A percentile compares a stretch with the other conserved stretches of the same genome.
These are phyloP conservation scores for Empidonax alnorum DNA, from an alignment of 2,113 vertebrate species.

Conservation along the genomic window DNA sequence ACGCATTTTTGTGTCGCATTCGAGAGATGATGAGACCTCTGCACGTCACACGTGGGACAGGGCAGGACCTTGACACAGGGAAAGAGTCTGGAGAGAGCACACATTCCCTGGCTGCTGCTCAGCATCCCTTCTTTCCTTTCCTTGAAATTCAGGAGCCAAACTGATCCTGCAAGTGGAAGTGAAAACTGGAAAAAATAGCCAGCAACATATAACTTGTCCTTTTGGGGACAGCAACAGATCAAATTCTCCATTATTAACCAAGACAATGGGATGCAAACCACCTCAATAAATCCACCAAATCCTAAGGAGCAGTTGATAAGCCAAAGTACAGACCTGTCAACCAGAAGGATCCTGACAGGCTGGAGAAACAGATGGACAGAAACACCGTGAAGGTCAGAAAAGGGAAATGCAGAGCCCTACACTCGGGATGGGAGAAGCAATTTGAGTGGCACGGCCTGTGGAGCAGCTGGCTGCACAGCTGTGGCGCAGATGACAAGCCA, in stretches of 20 bases:
- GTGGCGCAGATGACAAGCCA: not conserved
- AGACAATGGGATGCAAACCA: not conserved
- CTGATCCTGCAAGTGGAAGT: not conserved
- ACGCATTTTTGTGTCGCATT: not conserved
- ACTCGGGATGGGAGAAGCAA: not conserved
- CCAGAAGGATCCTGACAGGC: not conserved
- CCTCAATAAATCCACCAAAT: not conserved
- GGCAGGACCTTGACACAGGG: not conserved
- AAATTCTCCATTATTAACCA: not conserved
- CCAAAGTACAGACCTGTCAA: not conserved
- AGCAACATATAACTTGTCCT: not conserved
- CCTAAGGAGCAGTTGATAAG: not conserved
- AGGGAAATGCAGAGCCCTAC: not conserved
- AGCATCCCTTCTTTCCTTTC: not conserved
- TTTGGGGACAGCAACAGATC: not conserved
- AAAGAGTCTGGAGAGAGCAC: not conserved
- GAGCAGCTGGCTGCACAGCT: not conserved
- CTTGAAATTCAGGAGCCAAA: not conserved
- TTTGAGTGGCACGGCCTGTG: not conserved
- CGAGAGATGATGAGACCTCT: not conserved
- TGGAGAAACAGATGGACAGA: not conserved
- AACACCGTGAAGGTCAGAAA: not conserved
- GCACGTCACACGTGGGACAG: not conserved
- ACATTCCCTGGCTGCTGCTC: not conserved
- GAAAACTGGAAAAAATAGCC: not conserved